Evolutionary conservation across 1,140 invertebrate genomes (phyloP), one percentile per base, ranked within the genome.

Genomic region (Pseudoatta argentina): DNA sequence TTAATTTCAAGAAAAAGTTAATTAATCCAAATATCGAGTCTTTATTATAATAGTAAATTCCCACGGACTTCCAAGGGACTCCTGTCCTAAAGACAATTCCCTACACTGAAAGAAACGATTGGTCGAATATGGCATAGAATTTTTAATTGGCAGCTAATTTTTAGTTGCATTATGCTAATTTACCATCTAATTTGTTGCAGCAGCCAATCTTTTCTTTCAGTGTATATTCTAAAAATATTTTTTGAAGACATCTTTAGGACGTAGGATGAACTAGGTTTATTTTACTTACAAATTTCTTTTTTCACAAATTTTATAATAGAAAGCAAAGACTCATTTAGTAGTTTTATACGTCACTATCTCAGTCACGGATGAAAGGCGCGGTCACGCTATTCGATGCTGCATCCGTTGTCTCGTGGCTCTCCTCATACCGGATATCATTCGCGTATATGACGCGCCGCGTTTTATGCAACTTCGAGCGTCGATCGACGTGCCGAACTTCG

Each of bases 401-500:
- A 39, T 57, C 24, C 44, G 27, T 16, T 79, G 5, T 21, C 3
- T 14, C 44, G 30, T 14, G n/a, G 7, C 53, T 77, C n/a, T n/a
- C 76, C 44, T 59, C 51, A 6, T 48, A 59, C 27, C 66, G 39
- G 55, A 82, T 83, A 63, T 12, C 30, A 21, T 44, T 57, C 66
- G 24, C 51, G 48, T 44, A 57, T 14, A 81, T 14, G 57, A 71
- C 14, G 18, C 12, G 18, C 12, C 64, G 48, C 63, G 14, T 78
- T 21, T 57, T 39, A 81, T 39, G 57, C 8, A 34, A 14, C 8
- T 18, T 55, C 30, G 30, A 48, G 48, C 6, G 63, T 51, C 30
- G 34, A 81, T 71, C 21, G 78, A 44, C 24, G 16, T 59, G 39
- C 7, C 79, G 69, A 83, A 83, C 55, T 83, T 81, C 53, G 51